Base-by-base conservation (phyloP, 2,113 vertebrate genomes). In the Gorsachius goisagi region DNA sequence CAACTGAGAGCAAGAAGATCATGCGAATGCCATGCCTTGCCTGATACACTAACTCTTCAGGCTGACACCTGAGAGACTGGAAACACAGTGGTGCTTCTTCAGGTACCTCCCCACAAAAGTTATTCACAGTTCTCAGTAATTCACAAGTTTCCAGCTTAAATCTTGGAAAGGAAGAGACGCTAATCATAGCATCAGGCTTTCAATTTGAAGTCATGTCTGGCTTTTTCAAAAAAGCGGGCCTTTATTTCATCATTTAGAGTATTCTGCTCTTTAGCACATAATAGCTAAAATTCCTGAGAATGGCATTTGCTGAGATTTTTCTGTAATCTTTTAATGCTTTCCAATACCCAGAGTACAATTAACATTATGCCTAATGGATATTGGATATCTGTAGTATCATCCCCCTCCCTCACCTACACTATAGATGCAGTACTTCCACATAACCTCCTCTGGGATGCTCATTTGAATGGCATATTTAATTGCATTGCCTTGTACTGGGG, bases 281-380 rank as follows among this genome's bases (percentile, higher is more conserved):
- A 90, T 58, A 95, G 86, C 88, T 96, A 23, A 94, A 96, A 97
- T 97, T 95, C 94, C 87, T 86, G 85, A 89, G 89, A 97, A 90
- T 74, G 86, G 45, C 91, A 71, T 74, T 96, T 89, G 85, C 88
- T 67, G 74, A 28, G 23, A 88, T 88, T 97, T 94, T 97, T 94
- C 88, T 92, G 73, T 35, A 35, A 37, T 86, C 80, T 96, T 96
- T 90, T 95, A 97, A 94, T 97, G 96, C 84, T 93, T 95, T 91
- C 86, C 92, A 79, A 87, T 93, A 62, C 76, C 73, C 94, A 87
- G 94, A 87, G 88, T 30, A 81, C 95, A 97, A 96, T 97, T 96
- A 96, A 86, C 91, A 44, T 91, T 13, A 35, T 73, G 93, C 88
- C 94, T 96, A 97, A 97, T 97, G 96, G 97, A 94, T n/a, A 44